A percentile compares a stretch with the other conserved stretches of the same genome.
Evolutionary conservation across 2,888 invertebrate species (phyloP).

Genomic region (Bimastos eiseni): DNA sequence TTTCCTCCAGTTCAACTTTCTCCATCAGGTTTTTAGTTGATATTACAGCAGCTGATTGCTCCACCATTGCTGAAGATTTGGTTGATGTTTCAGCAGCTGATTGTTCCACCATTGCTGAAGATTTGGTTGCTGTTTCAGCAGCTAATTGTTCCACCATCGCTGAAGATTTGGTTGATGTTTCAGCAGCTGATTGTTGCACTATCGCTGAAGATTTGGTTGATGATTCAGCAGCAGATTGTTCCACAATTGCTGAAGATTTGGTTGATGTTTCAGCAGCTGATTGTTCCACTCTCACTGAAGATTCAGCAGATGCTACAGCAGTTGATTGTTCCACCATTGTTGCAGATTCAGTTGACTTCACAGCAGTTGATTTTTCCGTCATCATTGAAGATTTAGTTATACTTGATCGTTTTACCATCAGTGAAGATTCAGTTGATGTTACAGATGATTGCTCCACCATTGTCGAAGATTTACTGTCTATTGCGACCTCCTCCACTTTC

Average conservation of each 20-base stretch:
- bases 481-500: not conserved
- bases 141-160: not conserved
- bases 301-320: too few relatives aligned
- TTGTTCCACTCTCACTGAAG: too few relatives aligned
- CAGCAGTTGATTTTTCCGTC: too few relatives aligned
- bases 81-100: not conserved
- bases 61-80: not conserved
- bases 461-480: not conserved
- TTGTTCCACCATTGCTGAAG: not conserved
- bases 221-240: too few relatives aligned
- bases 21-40: not conserved
- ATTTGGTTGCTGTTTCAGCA: not conserved
- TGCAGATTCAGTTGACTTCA: too few relatives aligned
- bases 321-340: too few relatives aligned
- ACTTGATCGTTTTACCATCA: too few relatives aligned
- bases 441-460: too few relatives aligned
- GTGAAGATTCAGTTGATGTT: too few relatives aligned
- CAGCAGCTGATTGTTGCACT: not conserved
- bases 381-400: too few relatives aligned
- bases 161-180: not conserved
- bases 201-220: not conserved
- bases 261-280: too few relatives aligned
- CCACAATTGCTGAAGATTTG: too few relatives aligned
- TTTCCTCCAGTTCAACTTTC: not conserved
- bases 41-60: not conserved